Percentiles rank a stretch among this genome's conserved stretches.
Evolutionary conservation across 2,113 vertebrate species (phyloP).

Genomic region (Panurus biarmicus): DNA sequence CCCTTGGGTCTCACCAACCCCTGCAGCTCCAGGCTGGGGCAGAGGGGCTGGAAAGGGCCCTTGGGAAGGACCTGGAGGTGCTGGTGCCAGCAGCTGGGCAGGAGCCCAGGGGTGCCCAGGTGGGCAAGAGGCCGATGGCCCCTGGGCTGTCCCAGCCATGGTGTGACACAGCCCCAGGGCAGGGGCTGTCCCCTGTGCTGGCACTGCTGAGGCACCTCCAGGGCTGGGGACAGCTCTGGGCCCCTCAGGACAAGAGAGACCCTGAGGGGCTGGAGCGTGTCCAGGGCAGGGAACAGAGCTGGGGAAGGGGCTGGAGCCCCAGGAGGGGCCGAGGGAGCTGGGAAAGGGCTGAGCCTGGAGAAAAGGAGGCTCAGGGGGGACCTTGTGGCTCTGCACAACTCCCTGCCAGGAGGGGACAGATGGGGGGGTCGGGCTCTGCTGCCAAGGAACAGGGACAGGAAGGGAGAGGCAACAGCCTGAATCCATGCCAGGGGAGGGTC

Average conservation of each 20-base stretch:
- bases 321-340: neutral
- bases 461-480: rapidly evolving
- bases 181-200: neutral
- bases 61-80: neutral
- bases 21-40: neutral
- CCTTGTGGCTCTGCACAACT: neutral
- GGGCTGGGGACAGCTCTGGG: neutral
- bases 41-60: neutral
- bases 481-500: rapidly evolving
- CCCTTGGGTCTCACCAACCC: neutral
- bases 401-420: neutral
- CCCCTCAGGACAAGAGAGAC: neutral
- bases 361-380: neutral
- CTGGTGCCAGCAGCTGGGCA: neutral
- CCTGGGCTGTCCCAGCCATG: neutral
- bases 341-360: neutral
- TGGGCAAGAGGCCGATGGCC: neutral
- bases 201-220: neutral
- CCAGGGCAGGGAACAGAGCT: neutral
- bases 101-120: neutral
- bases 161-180: neutral
- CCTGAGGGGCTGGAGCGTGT: neutral
- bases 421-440: rapidly evolving
- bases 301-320: neutral
- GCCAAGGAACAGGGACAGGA: neutral